These are phyloP conservation scores for Tachyglossus aculeatus DNA, from an alignment of 2,797 vertebrate genomes.

Conservation along the genomic window DNA sequence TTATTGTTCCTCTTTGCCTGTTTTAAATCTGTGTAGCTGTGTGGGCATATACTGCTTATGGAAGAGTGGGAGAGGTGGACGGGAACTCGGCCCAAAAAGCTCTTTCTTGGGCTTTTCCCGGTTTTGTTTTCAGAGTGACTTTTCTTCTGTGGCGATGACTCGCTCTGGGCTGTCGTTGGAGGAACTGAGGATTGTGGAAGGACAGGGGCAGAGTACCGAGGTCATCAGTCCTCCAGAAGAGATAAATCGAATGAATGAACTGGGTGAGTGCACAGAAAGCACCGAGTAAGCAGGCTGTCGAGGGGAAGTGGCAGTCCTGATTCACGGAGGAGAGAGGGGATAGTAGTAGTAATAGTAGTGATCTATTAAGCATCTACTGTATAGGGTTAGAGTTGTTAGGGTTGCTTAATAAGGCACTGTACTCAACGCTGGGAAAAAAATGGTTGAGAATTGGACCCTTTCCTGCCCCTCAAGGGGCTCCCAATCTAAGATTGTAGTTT, in stretches of 20 bases:
- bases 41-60: neutral
- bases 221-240: slow-evolving; percentile 92
- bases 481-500: too few relatives aligned
- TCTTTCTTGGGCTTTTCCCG: neutral
- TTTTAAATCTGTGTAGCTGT: neutral
- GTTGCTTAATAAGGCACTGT: too few relatives aligned
- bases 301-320: neutral
- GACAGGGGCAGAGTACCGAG: slow-evolving; percentile 95
- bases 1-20: neutral
- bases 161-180: slow-evolving; percentile 91
- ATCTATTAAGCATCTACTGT: too few relatives aligned
- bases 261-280: slow-evolving; percentile 75
- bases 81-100: neutral
- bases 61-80: neutral
- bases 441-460: too few relatives aligned
- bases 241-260: slow-evolving; percentile 88
- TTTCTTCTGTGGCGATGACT: slow-evolving; percentile 85
- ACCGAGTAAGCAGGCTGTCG: neutral
- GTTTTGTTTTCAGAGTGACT: slow-evolving; percentile 81
- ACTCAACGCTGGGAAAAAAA: too few relatives aligned
- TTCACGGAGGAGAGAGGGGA: neutral
- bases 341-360: too few relatives aligned
- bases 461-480: too few relatives aligned
- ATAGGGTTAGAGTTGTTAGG: too few relatives aligned
- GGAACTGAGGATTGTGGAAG: slow-evolving; percentile 95